Conservation (phyloP, 2,797 vertebrate genomes). For the Chelidonichthys spinosus region DNA sequence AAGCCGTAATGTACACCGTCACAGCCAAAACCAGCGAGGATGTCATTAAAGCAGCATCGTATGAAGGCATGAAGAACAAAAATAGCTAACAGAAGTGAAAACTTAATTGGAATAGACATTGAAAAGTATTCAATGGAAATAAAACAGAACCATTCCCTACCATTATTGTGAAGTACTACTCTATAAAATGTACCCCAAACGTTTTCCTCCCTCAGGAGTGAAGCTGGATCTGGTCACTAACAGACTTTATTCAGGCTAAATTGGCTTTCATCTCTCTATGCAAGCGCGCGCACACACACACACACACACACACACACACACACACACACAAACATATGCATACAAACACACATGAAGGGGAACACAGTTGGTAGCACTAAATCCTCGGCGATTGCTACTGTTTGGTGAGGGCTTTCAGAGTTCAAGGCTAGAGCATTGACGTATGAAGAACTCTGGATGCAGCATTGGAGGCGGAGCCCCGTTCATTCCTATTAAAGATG, state of each 20-base stretch:
- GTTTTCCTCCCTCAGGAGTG: background rate
- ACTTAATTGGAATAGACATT: background rate
- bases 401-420: constrained; percentile 34
- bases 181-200: background rate
- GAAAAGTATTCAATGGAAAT: background rate
- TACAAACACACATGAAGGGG: constrained; percentile 2
- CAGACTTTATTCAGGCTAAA: constrained; percentile 6
- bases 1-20: background rate
- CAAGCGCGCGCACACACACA: background rate
- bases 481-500: background rate
- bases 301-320: constrained; percentile 18
- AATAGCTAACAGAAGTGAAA: background rate
- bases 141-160: background rate
- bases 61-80: background rate
- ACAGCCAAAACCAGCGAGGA: background rate
- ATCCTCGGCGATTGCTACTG: constrained; percentile 11
- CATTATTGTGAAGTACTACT: constrained; percentile 14
- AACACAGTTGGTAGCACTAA: constrained; percentile 6
- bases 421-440: constrained; percentile 10
- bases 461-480: background rate
- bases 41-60: background rate
- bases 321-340: constrained; percentile 6
- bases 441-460: background rate
- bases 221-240: constrained; percentile 5
- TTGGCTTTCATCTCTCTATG: constrained; percentile 5